Evolutionary conservation across 2,888 invertebrate genomes (phyloP).

Genomic region (Neoitamus cyanurus): DNA sequence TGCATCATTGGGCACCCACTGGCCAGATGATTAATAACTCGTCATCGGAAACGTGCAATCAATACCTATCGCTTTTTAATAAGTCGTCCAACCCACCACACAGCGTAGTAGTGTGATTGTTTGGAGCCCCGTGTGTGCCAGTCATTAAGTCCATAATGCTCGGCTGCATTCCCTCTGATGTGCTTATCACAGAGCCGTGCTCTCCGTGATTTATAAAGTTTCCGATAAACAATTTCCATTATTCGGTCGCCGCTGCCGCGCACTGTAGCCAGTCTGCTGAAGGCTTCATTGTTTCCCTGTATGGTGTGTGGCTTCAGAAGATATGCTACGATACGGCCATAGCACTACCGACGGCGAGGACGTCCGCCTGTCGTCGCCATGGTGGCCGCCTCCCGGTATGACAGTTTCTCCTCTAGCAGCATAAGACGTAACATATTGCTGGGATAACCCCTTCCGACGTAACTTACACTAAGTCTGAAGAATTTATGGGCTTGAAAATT

Average conservation of each 20-base stretch:
- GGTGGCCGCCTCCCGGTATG: background rate
- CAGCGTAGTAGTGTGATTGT: background rate
- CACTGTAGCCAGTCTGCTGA: background rate
- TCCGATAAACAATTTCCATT: constrained; percentile 20
- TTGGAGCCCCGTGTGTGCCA: background rate
- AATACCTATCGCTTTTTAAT: background rate
- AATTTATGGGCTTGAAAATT: constrained; percentile 12
- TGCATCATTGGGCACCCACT: background rate
- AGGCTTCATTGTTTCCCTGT: background rate
- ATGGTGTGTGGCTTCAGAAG: background rate
- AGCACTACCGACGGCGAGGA: background rate
- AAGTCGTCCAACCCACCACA: background rate
- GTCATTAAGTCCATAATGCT: background rate
- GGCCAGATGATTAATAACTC: background rate
- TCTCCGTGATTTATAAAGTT: background rate
- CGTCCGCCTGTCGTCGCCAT: background rate
- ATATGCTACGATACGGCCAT: too few species aligned
- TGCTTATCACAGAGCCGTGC: background rate
- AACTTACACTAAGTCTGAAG: constrained; percentile 30
- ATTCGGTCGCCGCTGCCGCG: background rate
- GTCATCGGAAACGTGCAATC: background rate
- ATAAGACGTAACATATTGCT: constrained; percentile 32
- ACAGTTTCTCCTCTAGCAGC: constrained; percentile 1
- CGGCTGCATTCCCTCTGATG: background rate
- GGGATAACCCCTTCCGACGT: constrained; percentile 8